Base-by-base conservation (phyloP, 35 echinoderm and acorn worm species). In the Apostichopus californicus region DNA sequence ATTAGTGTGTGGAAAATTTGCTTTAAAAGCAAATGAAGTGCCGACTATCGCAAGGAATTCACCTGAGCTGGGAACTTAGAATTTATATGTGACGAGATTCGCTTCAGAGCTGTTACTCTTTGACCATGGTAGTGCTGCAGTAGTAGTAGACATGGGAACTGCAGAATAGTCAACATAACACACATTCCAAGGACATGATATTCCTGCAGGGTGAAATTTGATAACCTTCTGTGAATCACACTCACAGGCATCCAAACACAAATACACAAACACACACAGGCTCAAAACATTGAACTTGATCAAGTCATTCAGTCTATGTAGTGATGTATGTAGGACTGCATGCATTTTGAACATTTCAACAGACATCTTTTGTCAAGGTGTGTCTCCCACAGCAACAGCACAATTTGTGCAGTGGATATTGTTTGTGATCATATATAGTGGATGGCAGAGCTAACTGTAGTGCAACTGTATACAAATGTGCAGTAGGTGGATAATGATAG, bases 201-300 rank as follows among this genome's bases (percentile, higher is more conserved):
- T 34, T 55, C 80, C 11, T 15, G 46, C 34, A 83, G 80, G 80
- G 55, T 55, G 5, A 83, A 56, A 83, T 83, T 56, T n/a, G 52
- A 83, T 83, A 56, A 55, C 25, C 80, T 56, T 55, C 34, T 55
- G 24, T 83, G 80, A 83, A 55, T 83, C 80, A 83, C 55, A 17
- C 6, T 10, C 55, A 17, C 34, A 83, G 46, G 34, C 34, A 46
- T 46, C 34, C 34, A 46, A 46, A 46, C 34, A 46, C 2, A 46
- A 46, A 46, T 4, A 46, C 34, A 46, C 34, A 46, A 46, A 46
- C 34, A 46, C 34, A 46, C 34, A 46, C 34, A 55, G 80, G 64
- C 64, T 46, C 11, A 68, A 53, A 83, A 83, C 46, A 83, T 83
- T 83, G 80, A 46, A 83, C 80, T 83, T 83, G 80, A 83, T 53